A percentile compares a stretch with the other conserved stretches of the same genome.
Conservation (phyloP, 2,797 vertebrate species). For the Gallinago nigripennis region DNA sequence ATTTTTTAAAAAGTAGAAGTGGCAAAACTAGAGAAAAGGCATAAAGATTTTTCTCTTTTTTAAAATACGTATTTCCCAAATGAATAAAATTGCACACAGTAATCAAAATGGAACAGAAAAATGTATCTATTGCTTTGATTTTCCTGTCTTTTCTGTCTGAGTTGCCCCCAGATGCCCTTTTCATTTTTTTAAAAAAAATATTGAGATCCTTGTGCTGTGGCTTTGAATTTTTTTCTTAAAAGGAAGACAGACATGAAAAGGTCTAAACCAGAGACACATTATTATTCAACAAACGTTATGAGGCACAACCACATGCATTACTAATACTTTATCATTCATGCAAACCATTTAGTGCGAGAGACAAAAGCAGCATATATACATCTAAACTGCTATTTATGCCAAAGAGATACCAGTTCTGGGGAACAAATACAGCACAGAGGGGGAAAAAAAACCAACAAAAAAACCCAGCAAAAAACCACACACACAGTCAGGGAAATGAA, state of each 20-base stretch:
- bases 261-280: neutral
- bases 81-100: neutral
- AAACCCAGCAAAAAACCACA: neutral
- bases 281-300: neutral
- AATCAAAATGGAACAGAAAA: neutral
- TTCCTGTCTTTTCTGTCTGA: conserved; percentile 8
- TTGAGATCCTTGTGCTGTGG: neutral
- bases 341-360: neutral
- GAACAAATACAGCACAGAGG: neutral
- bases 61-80: neutral
- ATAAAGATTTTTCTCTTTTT: neutral
- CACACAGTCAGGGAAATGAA: neutral
- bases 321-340: conserved; percentile 26
- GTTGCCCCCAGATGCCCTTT: neutral
- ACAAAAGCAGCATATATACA: conserved; percentile 9
- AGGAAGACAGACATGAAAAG: conserved; percentile 5
- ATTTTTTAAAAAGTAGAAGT: neutral
- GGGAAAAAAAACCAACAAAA: too few species aligned
- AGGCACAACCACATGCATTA: conserved; percentile 14
- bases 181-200: neutral
- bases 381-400: neutral
- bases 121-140: neutral
- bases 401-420: neutral
- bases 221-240: neutral
- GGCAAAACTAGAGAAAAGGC: neutral